These are phyloP conservation scores for Pandemis heparana DNA, from an alignment of 2,888 invertebrate species.

Conservation along the genomic window DNA sequence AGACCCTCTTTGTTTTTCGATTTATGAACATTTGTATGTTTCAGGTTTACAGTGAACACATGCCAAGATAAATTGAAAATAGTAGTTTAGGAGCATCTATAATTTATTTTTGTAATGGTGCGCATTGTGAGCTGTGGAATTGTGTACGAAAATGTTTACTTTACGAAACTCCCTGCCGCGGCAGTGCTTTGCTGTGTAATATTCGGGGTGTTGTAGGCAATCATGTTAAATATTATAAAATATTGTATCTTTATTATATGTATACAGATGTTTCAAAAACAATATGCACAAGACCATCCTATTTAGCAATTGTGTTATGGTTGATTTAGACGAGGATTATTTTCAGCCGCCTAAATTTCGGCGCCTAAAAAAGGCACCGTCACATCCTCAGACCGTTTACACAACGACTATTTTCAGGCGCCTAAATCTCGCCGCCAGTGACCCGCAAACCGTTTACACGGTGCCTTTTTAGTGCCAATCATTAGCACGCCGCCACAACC, in stretches of 20 bases:
- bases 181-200: constrained; percentile 74
- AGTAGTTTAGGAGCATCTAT: constrained; percentile 81
- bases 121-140: constrained; percentile 84
- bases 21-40: constrained; percentile 51
- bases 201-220: constrained; percentile 81
- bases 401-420: too few relatives aligned
- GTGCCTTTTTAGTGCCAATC: too few relatives aligned
- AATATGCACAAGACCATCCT: constrained; percentile 70
- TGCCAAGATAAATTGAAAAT: constrained; percentile 82
- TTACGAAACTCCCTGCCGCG: constrained; percentile 71
- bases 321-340: too few relatives aligned
- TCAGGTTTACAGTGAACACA: constrained; percentile 83
- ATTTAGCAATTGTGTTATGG: constrained; percentile 59
- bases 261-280: constrained; percentile 69
- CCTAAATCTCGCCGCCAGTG: too few relatives aligned
- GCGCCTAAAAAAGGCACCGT: too few relatives aligned
- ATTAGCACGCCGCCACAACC: too few relatives aligned
- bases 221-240: constrained; percentile 75
- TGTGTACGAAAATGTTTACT: constrained; percentile 78
- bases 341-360: too few relatives aligned
- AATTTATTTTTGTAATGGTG: constrained; percentile 86
- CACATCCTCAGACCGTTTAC: too few relatives aligned
- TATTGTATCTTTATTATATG: constrained; percentile 66
- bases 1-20: background rate
- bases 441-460: too few relatives aligned